A percentile compares a stretch with the other conserved stretches of the same genome.
Conservation (phyloP, 2,888 invertebrate species). For the Synergus laeviventris region DNA sequence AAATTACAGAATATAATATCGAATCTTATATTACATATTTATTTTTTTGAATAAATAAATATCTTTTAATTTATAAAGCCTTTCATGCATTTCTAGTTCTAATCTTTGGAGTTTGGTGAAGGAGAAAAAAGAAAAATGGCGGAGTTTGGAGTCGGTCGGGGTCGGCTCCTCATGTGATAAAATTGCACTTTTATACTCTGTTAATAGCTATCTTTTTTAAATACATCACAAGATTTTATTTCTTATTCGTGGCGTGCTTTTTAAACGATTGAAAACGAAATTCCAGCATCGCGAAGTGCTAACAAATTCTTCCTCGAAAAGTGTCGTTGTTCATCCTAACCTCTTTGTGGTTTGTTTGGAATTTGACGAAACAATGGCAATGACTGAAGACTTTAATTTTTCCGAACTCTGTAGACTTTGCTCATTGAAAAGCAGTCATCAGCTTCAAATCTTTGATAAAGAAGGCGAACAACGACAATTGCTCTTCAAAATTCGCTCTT, state of each 20-base stretch:
- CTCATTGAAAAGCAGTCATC: conserved; percentile 83
- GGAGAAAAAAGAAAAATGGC: conserved; percentile 17
- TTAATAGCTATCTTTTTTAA: conserved; percentile 20
- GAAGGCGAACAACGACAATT: conserved; percentile 85
- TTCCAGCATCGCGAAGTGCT: neutral
- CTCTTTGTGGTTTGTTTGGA: conserved; percentile 43
- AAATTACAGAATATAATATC: neutral
- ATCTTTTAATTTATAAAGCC: neutral
- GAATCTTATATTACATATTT: neutral
- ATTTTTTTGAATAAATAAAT: neutral
- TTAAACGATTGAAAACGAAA: neutral
- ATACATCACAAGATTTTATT: neutral
- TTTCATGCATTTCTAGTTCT: neutral
- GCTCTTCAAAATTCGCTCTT: conserved; percentile 83
- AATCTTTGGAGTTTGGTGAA: neutral
- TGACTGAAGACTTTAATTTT: conserved; percentile 82
- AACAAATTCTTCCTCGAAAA: neutral
- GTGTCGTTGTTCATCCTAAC: conserved; percentile 4
- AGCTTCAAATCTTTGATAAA: conserved; percentile 84
- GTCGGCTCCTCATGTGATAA: conserved; percentile 32
- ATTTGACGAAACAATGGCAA: conserved; percentile 80
- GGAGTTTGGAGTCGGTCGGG: conserved; percentile 30
- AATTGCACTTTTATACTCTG: conserved; percentile 19
- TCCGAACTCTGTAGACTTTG: conserved; percentile 84
- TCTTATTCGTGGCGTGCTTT: neutral